Base-by-base conservation (phyloP, 2,113 vertebrate species). In the Odontesthes bonariensis region DNA sequence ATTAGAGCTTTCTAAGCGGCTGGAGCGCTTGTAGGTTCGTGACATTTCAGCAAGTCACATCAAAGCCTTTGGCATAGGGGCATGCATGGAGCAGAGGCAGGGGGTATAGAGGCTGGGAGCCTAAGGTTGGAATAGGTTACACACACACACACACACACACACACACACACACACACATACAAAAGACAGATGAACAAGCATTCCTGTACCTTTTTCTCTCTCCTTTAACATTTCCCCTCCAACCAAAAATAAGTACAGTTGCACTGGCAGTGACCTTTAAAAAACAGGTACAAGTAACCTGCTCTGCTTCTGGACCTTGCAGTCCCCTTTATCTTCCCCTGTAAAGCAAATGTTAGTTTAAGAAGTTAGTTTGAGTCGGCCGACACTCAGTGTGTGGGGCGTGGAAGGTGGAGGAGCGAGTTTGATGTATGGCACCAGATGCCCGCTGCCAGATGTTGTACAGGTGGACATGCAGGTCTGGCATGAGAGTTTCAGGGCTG, bases 361-460 rank as follows among this genome's bases (percentile, higher is more conserved):
- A 83, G 86, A 88, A 85, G 86, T 84, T 61, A 77, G 87, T 85
- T 90, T 88, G 91, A 92, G 89, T 84, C 47, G 82, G 80, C 87
- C 81, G 82, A 58, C 72, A 75, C 84, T 88, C 81, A 82, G 85
- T 59, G 68, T 81, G 82, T 1, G 78, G 73, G 75, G 79, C 53
- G 83, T 77, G 81, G 84, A 82, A 62, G 42, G 38, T 57, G 83
- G 75, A 84, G 81, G 81, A 86, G 87, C 80, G 61, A 66, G 88
- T 90, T 90, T 94, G 93, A 94, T 93, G 88, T 93, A 94, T 93
- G 91, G 91, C 88, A 90, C 91, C 93, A 94, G 92, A 92, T 93
- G 93, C 91, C 89, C 63, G 22, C 65, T 86, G 90, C 93, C 93
- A 94, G 93, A 93, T 94, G 93, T 92, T 91, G 81, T 82, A 85